Evolutionary conservation across 2,113 vertebrate genomes (phyloP).

Genomic region (Chaetops frenatus): DNA sequence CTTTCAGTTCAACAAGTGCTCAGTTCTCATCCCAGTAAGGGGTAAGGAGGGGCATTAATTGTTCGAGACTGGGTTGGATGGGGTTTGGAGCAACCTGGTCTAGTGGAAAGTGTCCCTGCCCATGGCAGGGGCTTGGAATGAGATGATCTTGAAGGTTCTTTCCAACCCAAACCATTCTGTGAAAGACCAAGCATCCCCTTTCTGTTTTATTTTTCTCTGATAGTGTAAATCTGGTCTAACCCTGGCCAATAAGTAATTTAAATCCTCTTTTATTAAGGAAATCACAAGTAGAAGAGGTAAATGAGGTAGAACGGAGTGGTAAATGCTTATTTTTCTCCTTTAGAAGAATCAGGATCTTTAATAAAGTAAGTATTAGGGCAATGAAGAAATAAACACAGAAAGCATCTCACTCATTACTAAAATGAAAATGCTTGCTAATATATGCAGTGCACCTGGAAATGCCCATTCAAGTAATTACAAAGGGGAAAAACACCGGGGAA

Average conservation of each 20-base stretch:
- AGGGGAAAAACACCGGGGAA: constrained; percentile 8
- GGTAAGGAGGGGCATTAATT: neutral
- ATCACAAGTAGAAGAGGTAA: neutral
- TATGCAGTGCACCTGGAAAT: constrained; percentile 51
- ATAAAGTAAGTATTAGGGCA: constrained; percentile 11
- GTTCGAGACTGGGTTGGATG: neutral
- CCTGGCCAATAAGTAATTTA: neutral
- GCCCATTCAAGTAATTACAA: constrained; percentile 46
- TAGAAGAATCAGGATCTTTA: constrained; percentile 6
- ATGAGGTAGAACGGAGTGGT: neutral
- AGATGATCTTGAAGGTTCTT: neutral
- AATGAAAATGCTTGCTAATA: constrained; percentile 40
- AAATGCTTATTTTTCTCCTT: neutral
- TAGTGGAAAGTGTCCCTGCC: neutral
- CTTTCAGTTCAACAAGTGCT: neutral
- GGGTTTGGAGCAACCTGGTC: neutral
- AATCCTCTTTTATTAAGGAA: neutral
- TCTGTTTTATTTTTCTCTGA: neutral
- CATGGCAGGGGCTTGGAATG: neutral
- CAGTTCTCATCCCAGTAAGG: neutral
- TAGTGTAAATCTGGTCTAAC: neutral
- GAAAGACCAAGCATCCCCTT: neutral
- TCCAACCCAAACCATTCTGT: neutral
- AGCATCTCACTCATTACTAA: neutral
- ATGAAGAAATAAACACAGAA: constrained; percentile 26